These are phyloP conservation scores for Seriola rivoliana DNA, from an alignment of 2,113 vertebrate genomes.

Conservation along the genomic window DNA sequence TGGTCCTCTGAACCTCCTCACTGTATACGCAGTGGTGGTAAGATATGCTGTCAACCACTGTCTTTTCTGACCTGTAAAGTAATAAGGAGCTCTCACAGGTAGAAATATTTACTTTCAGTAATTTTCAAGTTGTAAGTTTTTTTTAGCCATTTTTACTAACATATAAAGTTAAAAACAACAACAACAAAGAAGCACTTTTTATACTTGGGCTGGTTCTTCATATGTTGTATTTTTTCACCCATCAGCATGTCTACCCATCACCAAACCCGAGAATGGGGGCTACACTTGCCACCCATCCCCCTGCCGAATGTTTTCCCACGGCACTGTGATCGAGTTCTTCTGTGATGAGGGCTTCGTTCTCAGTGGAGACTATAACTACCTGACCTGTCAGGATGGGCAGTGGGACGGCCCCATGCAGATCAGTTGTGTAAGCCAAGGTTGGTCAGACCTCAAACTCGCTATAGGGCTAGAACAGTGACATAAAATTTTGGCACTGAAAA, in stretches of 20 bases:
- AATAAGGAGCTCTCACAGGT: too few species aligned
- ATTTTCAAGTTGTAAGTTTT: neutral
- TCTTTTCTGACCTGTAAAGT: neutral
- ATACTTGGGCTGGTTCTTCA: neutral
- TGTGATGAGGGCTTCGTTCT: slow-evolving; percentile 94
- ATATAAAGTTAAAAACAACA: neutral
- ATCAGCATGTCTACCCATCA: slow-evolving; percentile 92
- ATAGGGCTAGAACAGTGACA: too few species aligned
- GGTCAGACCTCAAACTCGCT: slow-evolving; percentile 52
- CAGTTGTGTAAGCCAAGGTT: slow-evolving; percentile 93
- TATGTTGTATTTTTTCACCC: neutral
- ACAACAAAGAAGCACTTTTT: neutral
- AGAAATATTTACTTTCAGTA: too few species aligned
- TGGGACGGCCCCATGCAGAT: slow-evolving; percentile 95
- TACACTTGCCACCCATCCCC: slow-evolving; percentile 94
- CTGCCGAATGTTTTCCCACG: slow-evolving; percentile 90
- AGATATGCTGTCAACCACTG: slow-evolving; percentile 33
- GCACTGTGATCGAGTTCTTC: slow-evolving; percentile 96
- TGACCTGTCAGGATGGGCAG: slow-evolving; percentile 96
- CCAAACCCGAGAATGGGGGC: slow-evolving; percentile 94
- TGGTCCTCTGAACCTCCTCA: slow-evolving; percentile 84
- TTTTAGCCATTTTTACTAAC: neutral
- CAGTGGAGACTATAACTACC: slow-evolving; percentile 95
- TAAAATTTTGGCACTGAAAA: too few species aligned
- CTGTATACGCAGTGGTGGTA: slow-evolving; percentile 83